phyloP scores from a whole-genome alignment of 2,888 invertebrate species.

The Deilephila elpenor region DNA sequence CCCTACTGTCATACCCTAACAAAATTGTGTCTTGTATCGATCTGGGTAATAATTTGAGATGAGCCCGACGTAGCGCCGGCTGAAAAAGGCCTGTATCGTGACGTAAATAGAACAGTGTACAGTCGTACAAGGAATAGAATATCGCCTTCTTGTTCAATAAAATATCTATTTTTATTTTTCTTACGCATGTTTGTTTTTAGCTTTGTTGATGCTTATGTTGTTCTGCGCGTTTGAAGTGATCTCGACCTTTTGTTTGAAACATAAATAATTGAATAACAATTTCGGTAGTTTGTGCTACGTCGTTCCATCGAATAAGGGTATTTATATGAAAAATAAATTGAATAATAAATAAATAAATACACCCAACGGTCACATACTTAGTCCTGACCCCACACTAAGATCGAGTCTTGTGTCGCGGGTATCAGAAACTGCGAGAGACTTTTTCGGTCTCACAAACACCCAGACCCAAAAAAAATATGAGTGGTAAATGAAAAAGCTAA shows the following conservation, averaged over 20 bases:
- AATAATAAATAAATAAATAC: too few relatives aligned
- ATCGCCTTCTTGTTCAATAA: neutral
- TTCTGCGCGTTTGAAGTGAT: neutral
- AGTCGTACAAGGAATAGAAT: neutral
- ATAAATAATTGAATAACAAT: too few relatives aligned
- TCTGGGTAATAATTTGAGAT: conserved; percentile 23
- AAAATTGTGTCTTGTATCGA: conserved; percentile 15
- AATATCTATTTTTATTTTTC: conserved; percentile 1
- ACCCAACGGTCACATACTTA: too few relatives aligned
- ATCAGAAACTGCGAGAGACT: too few relatives aligned
- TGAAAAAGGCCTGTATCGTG: conserved; percentile 2
- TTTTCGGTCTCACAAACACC: too few relatives aligned
- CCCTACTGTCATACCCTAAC: conserved; percentile 31
- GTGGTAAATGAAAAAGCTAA: too few relatives aligned
- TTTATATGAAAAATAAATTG: too few relatives aligned
- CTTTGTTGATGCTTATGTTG: neutral
- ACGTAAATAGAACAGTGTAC: conserved; percentile 1
- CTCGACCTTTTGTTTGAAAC: too few relatives aligned
- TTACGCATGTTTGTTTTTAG: neutral
- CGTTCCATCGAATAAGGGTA: neutral
- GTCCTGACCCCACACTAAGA: too few relatives aligned
- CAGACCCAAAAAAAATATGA: too few relatives aligned
- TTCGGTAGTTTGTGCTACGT: neutral
- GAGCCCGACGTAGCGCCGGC: neutral
- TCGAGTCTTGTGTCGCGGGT: too few relatives aligned